These are phyloP conservation scores for Junonia oenone DNA, from an alignment of 2,888 invertebrate species.

Conservation along the genomic window DNA sequence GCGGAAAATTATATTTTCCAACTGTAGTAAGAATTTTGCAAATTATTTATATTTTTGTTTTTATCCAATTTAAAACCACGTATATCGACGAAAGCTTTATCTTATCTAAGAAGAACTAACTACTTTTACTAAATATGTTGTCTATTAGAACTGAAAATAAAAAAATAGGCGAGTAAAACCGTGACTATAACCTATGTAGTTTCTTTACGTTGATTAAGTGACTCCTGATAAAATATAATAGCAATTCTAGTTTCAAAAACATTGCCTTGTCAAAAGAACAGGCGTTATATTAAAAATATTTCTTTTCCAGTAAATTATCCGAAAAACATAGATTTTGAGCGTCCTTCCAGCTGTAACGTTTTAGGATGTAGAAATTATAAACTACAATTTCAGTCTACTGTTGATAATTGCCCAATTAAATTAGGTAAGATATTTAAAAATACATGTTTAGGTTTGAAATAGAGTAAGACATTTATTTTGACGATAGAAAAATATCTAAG, in stretches of 20 bases:
- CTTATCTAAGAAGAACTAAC: no score
- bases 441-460: no score
- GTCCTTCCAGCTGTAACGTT: constrained; percentile 70
- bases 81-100: no score
- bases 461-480: neutral
- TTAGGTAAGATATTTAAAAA: constrained; percentile 40
- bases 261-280: neutral
- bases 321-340: constrained; percentile 68
- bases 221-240: neutral
- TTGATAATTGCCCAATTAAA: constrained; percentile 47
- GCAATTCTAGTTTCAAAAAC: neutral
- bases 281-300: constrained; percentile 8
- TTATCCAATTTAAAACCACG: neutral
- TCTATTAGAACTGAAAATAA: no score
- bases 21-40: constrained; percentile 84
- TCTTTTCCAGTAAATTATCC: constrained; percentile 72
- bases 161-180: no score
- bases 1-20: constrained; percentile 85
- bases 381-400: constrained; percentile 47
- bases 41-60: neutral
- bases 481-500: neutral
- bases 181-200: no score
- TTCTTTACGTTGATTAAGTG: no score
- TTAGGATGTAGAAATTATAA: constrained; percentile 53
- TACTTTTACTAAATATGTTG: no score